A percentile compares a stretch with the other conserved stretches of the same genome.
Conservation (phyloP, 2,113 vertebrate genomes). For the Bagarius yarrelli region DNA sequence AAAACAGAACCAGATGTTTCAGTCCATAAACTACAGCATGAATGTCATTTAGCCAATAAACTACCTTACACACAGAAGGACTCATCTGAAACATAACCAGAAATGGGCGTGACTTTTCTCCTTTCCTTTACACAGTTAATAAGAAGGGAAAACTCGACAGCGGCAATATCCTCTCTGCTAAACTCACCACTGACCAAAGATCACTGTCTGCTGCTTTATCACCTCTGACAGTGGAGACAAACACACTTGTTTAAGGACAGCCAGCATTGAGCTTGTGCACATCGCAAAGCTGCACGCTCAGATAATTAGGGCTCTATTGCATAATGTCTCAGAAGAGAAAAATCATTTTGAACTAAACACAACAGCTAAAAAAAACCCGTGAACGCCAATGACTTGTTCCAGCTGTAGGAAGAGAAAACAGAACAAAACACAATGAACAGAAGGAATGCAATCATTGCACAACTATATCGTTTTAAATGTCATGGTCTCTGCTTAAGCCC, state of each 20-base stretch:
- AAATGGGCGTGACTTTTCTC: conserved; percentile 1
- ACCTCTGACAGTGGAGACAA: conserved; percentile 2
- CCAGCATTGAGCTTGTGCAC: neutral
- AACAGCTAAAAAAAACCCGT: neutral
- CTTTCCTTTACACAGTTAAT: conserved; percentile 9
- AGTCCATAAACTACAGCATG: neutral
- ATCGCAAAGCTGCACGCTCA: neutral
- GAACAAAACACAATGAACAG: neutral
- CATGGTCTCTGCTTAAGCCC: neutral
- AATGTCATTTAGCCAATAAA: neutral
- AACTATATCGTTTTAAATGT: neutral
- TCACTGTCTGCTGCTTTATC: neutral
- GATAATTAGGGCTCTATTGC: neutral
- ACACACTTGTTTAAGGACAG: conserved; percentile 14
- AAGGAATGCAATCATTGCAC: neutral
- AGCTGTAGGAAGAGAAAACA: neutral
- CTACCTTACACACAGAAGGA: neutral
- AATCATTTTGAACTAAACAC: neutral
- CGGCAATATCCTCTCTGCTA: conserved; percentile 14
- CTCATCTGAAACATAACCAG: conserved; percentile 19
- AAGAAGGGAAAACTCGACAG: conserved; percentile 25
- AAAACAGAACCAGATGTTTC: conserved; percentile 7
- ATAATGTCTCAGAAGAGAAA: neutral
- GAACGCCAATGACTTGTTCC: neutral
- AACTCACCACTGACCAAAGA: conserved; percentile 15